Conservation (phyloP, 2,797 vertebrate species). For the Peromyscus melanophrys region DNA sequence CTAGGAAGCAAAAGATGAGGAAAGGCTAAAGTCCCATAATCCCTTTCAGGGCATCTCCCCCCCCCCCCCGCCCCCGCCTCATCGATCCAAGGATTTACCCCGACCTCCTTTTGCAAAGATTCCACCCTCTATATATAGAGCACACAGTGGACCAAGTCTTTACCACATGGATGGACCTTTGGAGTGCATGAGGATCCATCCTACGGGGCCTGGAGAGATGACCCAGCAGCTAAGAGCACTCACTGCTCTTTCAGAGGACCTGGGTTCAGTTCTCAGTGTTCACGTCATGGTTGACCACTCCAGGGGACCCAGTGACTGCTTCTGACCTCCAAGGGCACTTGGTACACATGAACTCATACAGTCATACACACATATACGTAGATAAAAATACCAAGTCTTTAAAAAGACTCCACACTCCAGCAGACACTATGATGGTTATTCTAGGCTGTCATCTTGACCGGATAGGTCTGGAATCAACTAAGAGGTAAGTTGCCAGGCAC, state of each 20-base stretch:
- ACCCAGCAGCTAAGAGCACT: not conserved
- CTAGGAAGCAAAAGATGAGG: not conserved
- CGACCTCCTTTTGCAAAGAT: not conserved
- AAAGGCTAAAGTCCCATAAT: not conserved
- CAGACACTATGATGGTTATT: not conserved
- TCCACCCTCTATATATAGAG: not conserved
- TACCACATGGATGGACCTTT: not conserved
- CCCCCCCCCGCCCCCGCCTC: too few species aligned
- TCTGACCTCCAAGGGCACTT: not conserved
- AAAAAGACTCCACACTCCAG: not conserved
- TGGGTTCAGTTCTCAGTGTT: not conserved
- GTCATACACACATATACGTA: not conserved
- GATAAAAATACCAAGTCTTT: not conserved
- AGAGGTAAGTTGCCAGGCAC: too few species aligned
- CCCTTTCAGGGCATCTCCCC: not conserved
- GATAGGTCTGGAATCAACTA: not conserved
- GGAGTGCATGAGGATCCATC: not conserved
- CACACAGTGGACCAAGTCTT: not conserved
- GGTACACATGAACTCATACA: not conserved
- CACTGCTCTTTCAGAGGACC: not conserved
- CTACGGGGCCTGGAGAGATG: not conserved
- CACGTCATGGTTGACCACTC: not conserved
- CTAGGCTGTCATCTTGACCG: not conserved
- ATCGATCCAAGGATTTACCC: not conserved
- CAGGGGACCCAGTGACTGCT: not conserved